Conservation (phyloP, 2,113 vertebrate species). For the Herpailurus yagouaroundi region DNA sequence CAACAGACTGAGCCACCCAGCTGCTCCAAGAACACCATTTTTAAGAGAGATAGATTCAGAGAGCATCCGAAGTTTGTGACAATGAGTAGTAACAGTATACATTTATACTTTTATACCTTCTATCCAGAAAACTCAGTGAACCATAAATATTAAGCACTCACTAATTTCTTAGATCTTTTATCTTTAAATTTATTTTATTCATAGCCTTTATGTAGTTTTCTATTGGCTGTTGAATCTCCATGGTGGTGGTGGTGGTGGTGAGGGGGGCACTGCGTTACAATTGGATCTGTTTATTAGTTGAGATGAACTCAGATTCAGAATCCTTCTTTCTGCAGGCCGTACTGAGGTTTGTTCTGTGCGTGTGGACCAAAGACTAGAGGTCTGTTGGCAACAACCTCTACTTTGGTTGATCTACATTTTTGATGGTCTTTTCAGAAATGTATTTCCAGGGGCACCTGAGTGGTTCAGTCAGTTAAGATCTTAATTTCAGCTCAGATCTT, state of each 20-base stretch:
- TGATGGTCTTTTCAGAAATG: not conserved
- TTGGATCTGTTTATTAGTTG: not conserved
- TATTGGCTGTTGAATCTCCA: not conserved
- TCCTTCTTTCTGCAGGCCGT: not conserved
- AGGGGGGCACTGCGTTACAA: not conserved
- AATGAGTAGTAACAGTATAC: not conserved
- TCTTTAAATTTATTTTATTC: constrained; percentile 43
- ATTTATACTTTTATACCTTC: constrained; percentile 9
- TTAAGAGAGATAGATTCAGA: not conserved
- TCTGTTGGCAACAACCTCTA: not conserved
- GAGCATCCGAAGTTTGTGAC: not conserved
- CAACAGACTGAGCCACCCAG: too few relatives aligned
- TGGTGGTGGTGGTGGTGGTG: not conserved
- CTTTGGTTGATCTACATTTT: not conserved
- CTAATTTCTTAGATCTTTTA: not conserved
- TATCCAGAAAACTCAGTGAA: not conserved
- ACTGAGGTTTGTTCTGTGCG: not conserved
- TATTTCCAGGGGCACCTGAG: not conserved
- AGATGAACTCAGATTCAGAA: not conserved
- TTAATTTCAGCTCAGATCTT: too few relatives aligned
- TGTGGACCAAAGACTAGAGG: not conserved
- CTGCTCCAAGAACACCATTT: not conserved
- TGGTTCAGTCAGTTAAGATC: too few relatives aligned
- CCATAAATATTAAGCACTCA: not conserved
- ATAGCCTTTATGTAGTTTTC: not conserved